Evolutionary conservation across 2,113 vertebrate species (phyloP), one percentile per base, ranked within the genome.

Genomic region (Dolichotis patagonum): DNA sequence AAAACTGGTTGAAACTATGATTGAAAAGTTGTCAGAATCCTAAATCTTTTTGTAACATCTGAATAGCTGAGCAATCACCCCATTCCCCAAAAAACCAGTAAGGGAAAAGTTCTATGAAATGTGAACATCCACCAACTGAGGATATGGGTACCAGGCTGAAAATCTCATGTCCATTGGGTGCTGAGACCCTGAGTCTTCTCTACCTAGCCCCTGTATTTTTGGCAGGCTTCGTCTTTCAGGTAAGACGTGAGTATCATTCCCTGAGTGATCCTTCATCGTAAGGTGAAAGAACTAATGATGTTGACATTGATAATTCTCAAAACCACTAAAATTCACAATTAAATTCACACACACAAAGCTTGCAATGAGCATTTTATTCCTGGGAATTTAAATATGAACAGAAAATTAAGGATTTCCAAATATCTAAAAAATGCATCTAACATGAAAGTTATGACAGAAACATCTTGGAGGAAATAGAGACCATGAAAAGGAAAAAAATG

Each of bases 381-480:
- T 90, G 46, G 87, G 4, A 20, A 75, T 80, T 60, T 81, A 85
- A 90, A 26, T 52, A 30, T 43, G 65, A 92, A 73, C 49, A 92
- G 56, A 69, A 91, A 82, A 92, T 86, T 87, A 81, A 75, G 22
- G n/a, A 58, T 54, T 90, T 17, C 11, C 1, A 46, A 26, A 52
- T 26, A 82, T 67, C 41, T 92, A 63, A 96, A 85, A 56, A 83
- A 75, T 94, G 26, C 46, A 16, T 86, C 80, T 69, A 67, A 43
- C n/a, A 22, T 67, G 85, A 77, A 78, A 86, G 10, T 32, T 63
- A 38, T 73, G 54, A 81, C 35, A 69, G 60, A 62, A 84, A 46
- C 4, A 60, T 35, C 46, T 85, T 87, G 24, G 77, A 90, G 84
- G 49, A 73, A 92, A 87, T 11, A 60, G 22, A 54, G 35, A 92